Evolutionary conservation across 2,888 invertebrate genomes (phyloP).

Genomic region (Tromatobia lineatoria): DNA sequence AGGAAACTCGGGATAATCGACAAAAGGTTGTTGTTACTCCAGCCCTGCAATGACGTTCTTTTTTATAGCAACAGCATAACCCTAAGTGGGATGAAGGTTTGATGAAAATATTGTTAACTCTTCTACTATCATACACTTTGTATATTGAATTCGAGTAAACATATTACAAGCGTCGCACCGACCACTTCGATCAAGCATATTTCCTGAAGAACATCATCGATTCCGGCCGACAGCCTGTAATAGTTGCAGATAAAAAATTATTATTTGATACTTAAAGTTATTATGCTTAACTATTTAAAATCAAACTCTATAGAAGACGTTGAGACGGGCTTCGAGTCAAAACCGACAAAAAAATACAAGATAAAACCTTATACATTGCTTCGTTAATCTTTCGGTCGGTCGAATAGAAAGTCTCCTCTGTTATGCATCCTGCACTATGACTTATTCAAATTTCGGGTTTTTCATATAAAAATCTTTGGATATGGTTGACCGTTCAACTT

Average conservation of each 20-base stretch:
- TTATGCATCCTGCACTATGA: no score
- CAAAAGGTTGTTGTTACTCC: conserved; percentile 57
- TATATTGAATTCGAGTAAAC: conserved; percentile 78
- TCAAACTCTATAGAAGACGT: neutral
- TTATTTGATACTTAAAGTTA: no score
- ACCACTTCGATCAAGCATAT: conserved; percentile 65
- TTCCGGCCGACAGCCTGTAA: conserved; percentile 37
- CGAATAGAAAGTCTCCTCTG: no score
- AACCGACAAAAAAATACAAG: no score
- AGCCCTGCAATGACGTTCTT: conserved; percentile 52
- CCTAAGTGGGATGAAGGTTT: neutral
- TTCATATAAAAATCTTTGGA: no score
- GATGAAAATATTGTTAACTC: neutral
- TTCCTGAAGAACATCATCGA: conserved; percentile 57
- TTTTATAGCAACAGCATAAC: neutral
- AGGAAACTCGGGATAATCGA: conserved; percentile 54
- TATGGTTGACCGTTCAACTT: no score
- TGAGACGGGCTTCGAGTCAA: no score
- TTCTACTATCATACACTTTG: conserved; percentile 77
- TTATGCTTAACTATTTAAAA: neutral
- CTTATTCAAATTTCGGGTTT: no score
- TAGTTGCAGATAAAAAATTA: neutral
- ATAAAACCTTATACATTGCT: no score
- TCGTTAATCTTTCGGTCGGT: no score
- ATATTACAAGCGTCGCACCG: conserved; percentile 79